Evolutionary conservation across 2,113 vertebrate genomes (phyloP).

Genomic region (Danionella cerebrum): DNA sequence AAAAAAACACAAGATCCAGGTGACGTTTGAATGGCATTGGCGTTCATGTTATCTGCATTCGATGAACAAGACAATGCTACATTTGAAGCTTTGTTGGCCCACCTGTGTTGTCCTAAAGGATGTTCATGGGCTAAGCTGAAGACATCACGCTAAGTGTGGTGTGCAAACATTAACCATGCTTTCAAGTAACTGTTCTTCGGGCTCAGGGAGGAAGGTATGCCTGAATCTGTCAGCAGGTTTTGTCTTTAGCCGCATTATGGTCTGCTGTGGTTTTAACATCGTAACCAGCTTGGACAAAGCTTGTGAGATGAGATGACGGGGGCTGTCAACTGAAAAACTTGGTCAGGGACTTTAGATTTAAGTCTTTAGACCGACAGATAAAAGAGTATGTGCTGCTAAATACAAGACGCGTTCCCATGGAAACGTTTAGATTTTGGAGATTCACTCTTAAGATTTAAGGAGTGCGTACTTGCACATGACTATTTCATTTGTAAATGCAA

Average conservation of each 20-base stretch:
- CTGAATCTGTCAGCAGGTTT: constrained; percentile 36
- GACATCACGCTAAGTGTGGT: constrained; percentile 28
- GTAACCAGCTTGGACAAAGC: background rate
- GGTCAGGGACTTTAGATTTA: too few species aligned
- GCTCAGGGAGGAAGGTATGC: constrained; percentile 28
- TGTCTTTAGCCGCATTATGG: constrained; percentile 19
- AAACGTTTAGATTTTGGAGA: too few species aligned
- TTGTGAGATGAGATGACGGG: constrained; percentile 13
- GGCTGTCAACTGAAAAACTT: too few species aligned
- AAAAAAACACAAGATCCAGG: background rate
- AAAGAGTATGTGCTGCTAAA: too few species aligned
- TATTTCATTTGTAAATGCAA: too few species aligned
- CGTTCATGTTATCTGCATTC: background rate
- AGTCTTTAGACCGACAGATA: too few species aligned
- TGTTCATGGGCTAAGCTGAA: constrained; percentile 5
- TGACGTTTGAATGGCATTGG: constrained; percentile 11
- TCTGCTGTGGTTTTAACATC: background rate
- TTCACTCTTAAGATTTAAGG: too few species aligned
- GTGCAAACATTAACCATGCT: constrained; percentile 37
- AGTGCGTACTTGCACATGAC: too few species aligned
- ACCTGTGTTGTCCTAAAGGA: constrained; percentile 37
- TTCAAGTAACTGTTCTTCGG: constrained; percentile 33
- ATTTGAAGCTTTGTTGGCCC: constrained; percentile 34
- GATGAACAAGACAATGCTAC: constrained; percentile 5
- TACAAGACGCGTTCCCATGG: too few species aligned